Percentiles rank a stretch among this genome's conserved stretches.
Evolutionary conservation across 1,140 invertebrate genomes (phyloP).

Genomic region (Forficula auricularia): DNA sequence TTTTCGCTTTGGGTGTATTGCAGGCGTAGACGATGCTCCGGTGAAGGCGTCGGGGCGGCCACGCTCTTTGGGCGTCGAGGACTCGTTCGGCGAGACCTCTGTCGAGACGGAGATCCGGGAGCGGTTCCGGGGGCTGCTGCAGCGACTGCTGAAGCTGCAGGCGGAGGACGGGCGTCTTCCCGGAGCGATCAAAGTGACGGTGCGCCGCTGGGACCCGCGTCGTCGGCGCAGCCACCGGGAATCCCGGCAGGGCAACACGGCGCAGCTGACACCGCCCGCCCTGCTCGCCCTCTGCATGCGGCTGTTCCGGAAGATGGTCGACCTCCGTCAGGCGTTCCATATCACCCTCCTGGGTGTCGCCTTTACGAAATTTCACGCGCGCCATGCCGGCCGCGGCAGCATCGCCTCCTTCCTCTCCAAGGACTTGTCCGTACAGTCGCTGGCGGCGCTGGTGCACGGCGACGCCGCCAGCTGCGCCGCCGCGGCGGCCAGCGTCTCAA

Average conservation of each 20-base stretch:
- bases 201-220: slow-evolving; percentile 44
- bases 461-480: slow-evolving; percentile 16
- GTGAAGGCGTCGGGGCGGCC: slow-evolving; percentile 52
- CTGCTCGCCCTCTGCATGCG: slow-evolving; percentile 51
- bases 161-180: slow-evolving; percentile 58
- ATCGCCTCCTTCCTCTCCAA: slow-evolving; percentile 53
- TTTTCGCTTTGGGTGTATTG: too few relatives aligned
- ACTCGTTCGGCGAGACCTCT: slow-evolving; percentile 49
- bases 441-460: slow-evolving; percentile 38
- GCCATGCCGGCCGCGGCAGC: slow-evolving; percentile 38
- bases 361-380: slow-evolving; percentile 59
- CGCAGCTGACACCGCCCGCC: slow-evolving; percentile 19
- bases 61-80: slow-evolving; percentile 53
- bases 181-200: slow-evolving; percentile 47
- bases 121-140: slow-evolving; percentile 42
- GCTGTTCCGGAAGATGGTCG: slow-evolving; percentile 52
- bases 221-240: slow-evolving; percentile 43
- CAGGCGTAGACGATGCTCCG: slow-evolving; percentile 36
- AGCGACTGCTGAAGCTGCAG: slow-evolving; percentile 46
- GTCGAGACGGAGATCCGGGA: slow-evolving; percentile 50
- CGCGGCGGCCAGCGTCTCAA: slow-evolving; percentile 5
- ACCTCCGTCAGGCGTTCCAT: slow-evolving; percentile 52
- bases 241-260: slow-evolving; percentile 49
- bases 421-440: slow-evolving; percentile 49
- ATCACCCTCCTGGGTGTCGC: slow-evolving; percentile 56